Conservation (phyloP, 2,113 vertebrate genomes). For the Xerus inauris region DNA sequence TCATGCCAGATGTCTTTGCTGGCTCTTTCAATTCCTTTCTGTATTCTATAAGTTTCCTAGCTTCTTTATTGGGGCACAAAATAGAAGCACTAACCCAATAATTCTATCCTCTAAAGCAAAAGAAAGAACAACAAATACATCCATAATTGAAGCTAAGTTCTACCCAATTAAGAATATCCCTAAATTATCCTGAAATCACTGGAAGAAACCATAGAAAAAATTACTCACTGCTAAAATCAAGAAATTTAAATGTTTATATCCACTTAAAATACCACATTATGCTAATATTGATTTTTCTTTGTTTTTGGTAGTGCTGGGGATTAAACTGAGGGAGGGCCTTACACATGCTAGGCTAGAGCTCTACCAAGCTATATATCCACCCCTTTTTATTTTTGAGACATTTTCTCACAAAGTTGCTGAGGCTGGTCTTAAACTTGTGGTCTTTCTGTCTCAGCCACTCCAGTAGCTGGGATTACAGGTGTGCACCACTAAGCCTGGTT, state of each 20-base stretch:
- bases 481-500: too few species aligned
- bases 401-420: too few species aligned
- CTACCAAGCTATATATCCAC: not conserved
- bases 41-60: not conserved
- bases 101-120: not conserved
- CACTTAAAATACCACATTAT: not conserved
- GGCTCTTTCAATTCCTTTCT: not conserved
- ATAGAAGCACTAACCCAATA: not conserved
- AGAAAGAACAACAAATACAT: not conserved
- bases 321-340: not conserved
- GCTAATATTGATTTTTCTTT: not conserved
- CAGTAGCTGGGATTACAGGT: too few species aligned
- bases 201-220: not conserved
- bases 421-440: too few species aligned
- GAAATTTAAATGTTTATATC: not conserved
- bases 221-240: not conserved
- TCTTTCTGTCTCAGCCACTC: too few species aligned
- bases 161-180: not conserved
- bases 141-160: not conserved
- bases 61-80: constrained; percentile 8
- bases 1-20: not conserved
- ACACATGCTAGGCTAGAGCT: not conserved
- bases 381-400: too few species aligned
- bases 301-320: not conserved
- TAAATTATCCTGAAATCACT: not conserved